Evolutionary conservation across 2,888 invertebrate genomes (phyloP), one percentile per base, ranked within the genome.

Genomic region (Aproaerema taeniolella): DNA sequence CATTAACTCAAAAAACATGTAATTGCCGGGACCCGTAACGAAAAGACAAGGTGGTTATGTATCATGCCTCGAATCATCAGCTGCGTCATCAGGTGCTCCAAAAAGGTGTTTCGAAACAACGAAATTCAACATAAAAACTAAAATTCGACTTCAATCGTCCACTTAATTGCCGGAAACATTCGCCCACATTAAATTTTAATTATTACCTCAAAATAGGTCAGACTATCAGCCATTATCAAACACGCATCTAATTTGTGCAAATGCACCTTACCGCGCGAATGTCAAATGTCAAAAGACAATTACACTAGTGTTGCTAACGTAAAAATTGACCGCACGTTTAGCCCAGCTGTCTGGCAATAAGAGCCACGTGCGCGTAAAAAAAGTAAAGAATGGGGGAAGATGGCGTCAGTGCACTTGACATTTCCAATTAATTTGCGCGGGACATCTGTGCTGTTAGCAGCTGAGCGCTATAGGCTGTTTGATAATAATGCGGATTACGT

Each of bases 391-490:
- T 54, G 61, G 61, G 72, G 72, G 64, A 79, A 81, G 78, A 80
- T 80, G 83, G 81, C 81, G 71, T 47, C 46, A 50, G 67, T 81
- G 85, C 82, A 85, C 85, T 85, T 85, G 85, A 85, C 85, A 85
- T 85, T 85, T 83, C 82, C 85, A 83, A 85, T 85, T 85, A 85
- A 85, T 85, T 85, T 82, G 81, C 78, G 65, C 75, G 74, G 77
- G 72, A 80, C 83, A 83, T 85, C 85, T 85, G 85, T 83, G 81
- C 66, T 58, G 70, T 69, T 68, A 75, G 83, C 85, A 83, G 85
- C 85, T 83, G 83, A 82, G 53, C 55, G 61, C 26, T 35, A 67
- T 65, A 58, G 68, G 70, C 31, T 42, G 38, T 67, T 69, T 57
- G 70, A 67, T 55, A 55, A 55, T 67, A 69, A 70, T 69, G 70